These are phyloP conservation scores for Danionella dracula DNA, from an alignment of 2,797 vertebrate genomes.

Conservation along the genomic window DNA sequence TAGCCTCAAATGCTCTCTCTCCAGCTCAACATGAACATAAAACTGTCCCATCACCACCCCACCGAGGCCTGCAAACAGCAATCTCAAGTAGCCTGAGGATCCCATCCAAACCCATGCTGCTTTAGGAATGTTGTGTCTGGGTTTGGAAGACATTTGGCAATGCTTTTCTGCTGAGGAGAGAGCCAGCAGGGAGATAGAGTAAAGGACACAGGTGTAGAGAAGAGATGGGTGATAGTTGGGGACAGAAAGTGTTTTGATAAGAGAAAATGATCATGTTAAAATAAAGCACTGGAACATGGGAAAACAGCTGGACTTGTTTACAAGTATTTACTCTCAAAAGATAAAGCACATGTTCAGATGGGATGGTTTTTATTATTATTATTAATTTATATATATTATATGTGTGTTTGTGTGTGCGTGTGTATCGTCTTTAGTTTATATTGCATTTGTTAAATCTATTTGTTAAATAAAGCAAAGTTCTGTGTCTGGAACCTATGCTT, in stretches of 20 bases:
- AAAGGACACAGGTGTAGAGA: conserved; percentile 24
- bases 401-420: too few species aligned
- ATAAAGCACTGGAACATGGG: conserved; percentile 33
- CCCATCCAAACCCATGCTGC: conserved; percentile 14
- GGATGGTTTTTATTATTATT: too few species aligned
- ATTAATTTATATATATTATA: too few species aligned
- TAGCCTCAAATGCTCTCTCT: conserved; percentile 2
- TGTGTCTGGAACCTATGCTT: too few species aligned
- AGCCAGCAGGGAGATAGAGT: neutral
- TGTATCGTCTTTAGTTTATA: too few species aligned
- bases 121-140: conserved; percentile 17
- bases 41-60: conserved; percentile 9
- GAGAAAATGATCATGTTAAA: conserved; percentile 30
- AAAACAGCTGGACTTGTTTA: neutral
- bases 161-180: conserved; percentile 1
- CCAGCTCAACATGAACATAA: neutral
- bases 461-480: too few species aligned
- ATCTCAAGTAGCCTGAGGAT: conserved; percentile 21
- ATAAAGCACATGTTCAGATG: neutral
- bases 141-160: conserved; percentile 22
- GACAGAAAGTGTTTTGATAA: conserved; percentile 7
- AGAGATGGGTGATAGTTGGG: conserved; percentile 1
- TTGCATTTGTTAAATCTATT: too few species aligned
- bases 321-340: neutral
- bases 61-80: conserved; percentile 20